Base-by-base conservation (phyloP, 2,797 vertebrate genomes). In the Typhlichthys subterraneus region DNA sequence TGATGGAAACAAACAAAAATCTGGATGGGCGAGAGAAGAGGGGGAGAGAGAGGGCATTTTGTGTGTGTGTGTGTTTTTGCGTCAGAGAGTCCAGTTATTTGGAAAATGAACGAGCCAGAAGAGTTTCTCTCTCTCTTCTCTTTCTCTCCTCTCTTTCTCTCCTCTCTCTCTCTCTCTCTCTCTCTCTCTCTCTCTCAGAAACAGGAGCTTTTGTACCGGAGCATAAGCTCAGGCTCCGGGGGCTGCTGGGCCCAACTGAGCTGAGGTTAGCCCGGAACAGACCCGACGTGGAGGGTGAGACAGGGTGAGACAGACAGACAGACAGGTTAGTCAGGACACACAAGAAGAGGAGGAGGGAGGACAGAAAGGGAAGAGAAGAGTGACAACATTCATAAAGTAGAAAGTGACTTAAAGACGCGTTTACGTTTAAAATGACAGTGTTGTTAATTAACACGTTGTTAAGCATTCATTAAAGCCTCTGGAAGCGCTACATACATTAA, bases 151-250 rank as follows among this genome's bases (percentile, higher is more conserved):
- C 17, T 17, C 17, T 17, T 1, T 65, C 10, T 52, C 17, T 15
- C 46, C 38, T 13, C 45, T 38, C 10, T 33, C 7, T 47, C 2
- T 45, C 33, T 33, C 50, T 10, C 2, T 49, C 45, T 17, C 17
- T 17, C 7, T 10, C 63, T 49, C 52, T 15, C 52, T 63, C 61
- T 11, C 63, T 17, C 1, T 17, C 17, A 94, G 90, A 87, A 92
- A 91, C 90, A 92, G 76, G 79, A 93, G 90, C 88, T 89, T 93
- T 92, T 94, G 87, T 94, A 86, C 83, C 87, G 91, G 77, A 89
- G 88, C 76, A 93, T 83, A 8, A 86, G 90, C 83, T 88, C 88
- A 0, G 93, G 91, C 73, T 91, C 89, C 52, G 92, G 86, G 13
- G 89, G 90, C 77, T 90, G 90, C 73, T 90, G 89, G 72, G 90